Evolutionary conservation across 2,888 invertebrate genomes (phyloP).

Genomic region (Fragum whitleyi): DNA sequence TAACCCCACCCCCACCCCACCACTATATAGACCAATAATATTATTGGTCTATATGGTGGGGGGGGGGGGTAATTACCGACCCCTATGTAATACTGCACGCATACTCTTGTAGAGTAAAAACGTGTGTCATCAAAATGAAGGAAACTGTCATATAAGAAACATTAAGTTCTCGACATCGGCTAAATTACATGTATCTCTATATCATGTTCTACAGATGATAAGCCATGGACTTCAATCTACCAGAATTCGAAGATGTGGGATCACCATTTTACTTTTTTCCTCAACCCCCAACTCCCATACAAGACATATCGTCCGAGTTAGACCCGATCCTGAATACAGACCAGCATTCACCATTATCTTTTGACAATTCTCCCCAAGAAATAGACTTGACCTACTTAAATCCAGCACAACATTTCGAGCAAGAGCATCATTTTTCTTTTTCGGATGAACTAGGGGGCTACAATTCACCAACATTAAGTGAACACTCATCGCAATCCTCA

Average conservation of each 20-base stretch:
- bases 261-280: slow-evolving; percentile 23
- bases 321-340: background rate
- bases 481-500: background rate
- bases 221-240: background rate
- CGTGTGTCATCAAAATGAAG: too few relatives aligned
- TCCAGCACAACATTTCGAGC: background rate
- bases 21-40: too few relatives aligned
- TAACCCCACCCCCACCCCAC: too few relatives aligned
- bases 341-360: background rate
- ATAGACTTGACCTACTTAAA: background rate
- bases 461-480: background rate
- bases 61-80: too few relatives aligned
- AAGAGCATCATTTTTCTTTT: background rate
- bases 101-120: too few relatives aligned
- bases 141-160: too few relatives aligned
- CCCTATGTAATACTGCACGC: too few relatives aligned
- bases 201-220: background rate
- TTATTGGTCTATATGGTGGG: too few relatives aligned
- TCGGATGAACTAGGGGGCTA: background rate
- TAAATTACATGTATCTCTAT: too few relatives aligned
- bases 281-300: background rate
- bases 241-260: background rate
- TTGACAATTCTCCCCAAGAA: background rate
- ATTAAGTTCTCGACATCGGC: too few relatives aligned
- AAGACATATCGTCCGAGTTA: background rate